Evolutionary conservation across 2,797 vertebrate genomes (phyloP).

Genomic region (Tauraco hartlaubi): DNA sequence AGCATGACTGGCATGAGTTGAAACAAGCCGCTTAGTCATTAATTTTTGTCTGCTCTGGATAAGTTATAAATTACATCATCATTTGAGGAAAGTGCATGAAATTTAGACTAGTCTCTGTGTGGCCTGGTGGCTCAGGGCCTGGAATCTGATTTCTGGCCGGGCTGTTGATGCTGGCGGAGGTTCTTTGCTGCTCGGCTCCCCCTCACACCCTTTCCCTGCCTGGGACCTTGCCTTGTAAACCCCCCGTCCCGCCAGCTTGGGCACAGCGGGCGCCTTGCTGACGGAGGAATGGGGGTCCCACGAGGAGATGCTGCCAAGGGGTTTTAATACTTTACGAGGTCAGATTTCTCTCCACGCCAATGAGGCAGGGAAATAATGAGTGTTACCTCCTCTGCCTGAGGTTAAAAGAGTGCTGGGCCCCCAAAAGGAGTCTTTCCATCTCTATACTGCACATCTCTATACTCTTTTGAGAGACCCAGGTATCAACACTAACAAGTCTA

Average conservation of each 20-base stretch:
- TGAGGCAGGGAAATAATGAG: neutral
- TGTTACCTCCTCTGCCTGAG: neutral
- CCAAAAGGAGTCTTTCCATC: neutral
- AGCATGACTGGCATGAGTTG: neutral
- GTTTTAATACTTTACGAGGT: neutral
- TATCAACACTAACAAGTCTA: neutral
- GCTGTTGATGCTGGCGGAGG: neutral
- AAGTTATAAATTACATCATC: slow-evolving; percentile 45
- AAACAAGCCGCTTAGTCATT: slow-evolving; percentile 27
- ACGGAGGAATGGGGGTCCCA: fast-evolving
- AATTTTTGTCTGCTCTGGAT: neutral
- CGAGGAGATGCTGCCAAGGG: neutral
- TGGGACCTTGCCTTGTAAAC: neutral
- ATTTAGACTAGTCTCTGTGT: neutral
- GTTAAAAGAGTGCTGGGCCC: neutral
- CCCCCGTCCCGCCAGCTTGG: fast-evolving
- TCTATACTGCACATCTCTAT: neutral
- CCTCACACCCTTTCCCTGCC: neutral
- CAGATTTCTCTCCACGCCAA: neutral
- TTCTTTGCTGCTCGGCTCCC: neutral
- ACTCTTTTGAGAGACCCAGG: fast-evolving
- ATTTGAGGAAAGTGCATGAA: slow-evolving; percentile 10
- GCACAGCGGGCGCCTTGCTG: fast-evolving
- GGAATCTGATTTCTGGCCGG: neutral
- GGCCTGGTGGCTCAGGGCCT: neutral